phyloP scores from a whole-genome alignment of 2,797 vertebrate genomes.

The Orientallactaga sibirica region DNA sequence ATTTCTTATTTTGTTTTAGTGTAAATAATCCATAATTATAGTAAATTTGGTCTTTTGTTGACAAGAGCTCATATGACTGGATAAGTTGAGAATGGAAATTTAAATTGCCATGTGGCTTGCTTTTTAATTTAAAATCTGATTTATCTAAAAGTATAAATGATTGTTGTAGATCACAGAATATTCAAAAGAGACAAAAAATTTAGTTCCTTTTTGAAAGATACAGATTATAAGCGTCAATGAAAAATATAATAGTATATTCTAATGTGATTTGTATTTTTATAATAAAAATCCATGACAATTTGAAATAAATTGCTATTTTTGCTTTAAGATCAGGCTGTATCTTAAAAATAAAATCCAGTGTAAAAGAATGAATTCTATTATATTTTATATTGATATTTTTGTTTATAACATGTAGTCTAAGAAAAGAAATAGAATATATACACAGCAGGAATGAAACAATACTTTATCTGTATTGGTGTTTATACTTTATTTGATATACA shows the following conservation, averaged over 20 bases:
- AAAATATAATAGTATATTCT: constrained; percentile 41
- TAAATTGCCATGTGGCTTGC: constrained; percentile 96
- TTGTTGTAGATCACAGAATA: constrained; percentile 72
- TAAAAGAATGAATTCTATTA: constrained; percentile 16
- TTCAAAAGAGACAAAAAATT: constrained; percentile 69
- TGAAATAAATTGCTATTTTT: constrained; percentile 61
- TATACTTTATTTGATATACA: neutral
- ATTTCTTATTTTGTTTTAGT: constrained; percentile 99
- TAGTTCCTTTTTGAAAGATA: constrained; percentile 54
- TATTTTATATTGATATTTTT: constrained; percentile 62
- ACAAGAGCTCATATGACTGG: constrained; percentile 99
- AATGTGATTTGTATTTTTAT: constrained; percentile 66
- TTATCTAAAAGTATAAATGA: constrained; percentile 78
- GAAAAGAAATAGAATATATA: constrained; percentile 33
- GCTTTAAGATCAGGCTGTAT: constrained; percentile 42
- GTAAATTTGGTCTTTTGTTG: constrained; percentile 99
- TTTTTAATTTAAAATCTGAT: constrained; percentile 92
- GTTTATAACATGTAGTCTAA: constrained; percentile 51
- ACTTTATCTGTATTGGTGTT: constrained; percentile 56
- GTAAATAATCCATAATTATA: constrained; percentile 99
- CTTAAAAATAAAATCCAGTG: constrained; percentile 63
- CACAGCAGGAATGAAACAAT: constrained; percentile 42
- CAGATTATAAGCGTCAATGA: constrained; percentile 30
- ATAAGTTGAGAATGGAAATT: constrained; percentile 97
- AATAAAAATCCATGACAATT: constrained; percentile 49